These are phyloP conservation scores for Musca domestica DNA, from an alignment of 1,140 invertebrate species.

Conservation along the genomic window DNA sequence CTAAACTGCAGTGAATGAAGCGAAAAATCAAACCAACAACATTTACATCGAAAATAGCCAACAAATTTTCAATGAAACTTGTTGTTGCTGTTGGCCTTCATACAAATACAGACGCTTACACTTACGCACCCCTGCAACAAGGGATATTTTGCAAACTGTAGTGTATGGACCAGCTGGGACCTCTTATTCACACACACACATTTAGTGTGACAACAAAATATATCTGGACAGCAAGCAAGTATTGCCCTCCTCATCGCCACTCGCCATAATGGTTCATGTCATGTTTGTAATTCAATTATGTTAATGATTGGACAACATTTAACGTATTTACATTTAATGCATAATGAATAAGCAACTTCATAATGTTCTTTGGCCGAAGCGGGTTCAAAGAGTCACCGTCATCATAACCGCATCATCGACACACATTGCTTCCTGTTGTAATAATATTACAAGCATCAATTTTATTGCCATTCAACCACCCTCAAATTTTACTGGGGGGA, in stretches of 20 bases:
- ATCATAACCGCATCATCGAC: no score
- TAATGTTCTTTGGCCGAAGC: background rate
- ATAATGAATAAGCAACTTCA: slow-evolving; percentile 47
- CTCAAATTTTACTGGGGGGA: no score
- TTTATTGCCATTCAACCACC: no score
- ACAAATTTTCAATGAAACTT: slow-evolving; percentile 3
- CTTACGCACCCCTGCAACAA: background rate
- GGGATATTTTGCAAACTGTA: no score
- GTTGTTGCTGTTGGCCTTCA: background rate
- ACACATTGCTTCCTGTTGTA: no score
- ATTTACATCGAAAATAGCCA: background rate
- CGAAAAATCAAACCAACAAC: background rate
- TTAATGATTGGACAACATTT: slow-evolving; percentile 55
- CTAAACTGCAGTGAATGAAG: no score
- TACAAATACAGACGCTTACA: background rate
- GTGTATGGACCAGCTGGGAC: no score
- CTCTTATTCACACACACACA: no score
- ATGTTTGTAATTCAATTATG: slow-evolving; percentile 55
- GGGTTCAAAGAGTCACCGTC: background rate
- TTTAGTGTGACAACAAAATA: no score
- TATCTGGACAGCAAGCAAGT: no score
- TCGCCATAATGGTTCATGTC: background rate
- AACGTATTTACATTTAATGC: slow-evolving; percentile 54
- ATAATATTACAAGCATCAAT: no score
- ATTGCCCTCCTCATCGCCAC: no score